These are phyloP conservation scores for Caenorhabditis brenneri DNA, from an alignment of 1,140 invertebrate species.

Conservation along the genomic window DNA sequence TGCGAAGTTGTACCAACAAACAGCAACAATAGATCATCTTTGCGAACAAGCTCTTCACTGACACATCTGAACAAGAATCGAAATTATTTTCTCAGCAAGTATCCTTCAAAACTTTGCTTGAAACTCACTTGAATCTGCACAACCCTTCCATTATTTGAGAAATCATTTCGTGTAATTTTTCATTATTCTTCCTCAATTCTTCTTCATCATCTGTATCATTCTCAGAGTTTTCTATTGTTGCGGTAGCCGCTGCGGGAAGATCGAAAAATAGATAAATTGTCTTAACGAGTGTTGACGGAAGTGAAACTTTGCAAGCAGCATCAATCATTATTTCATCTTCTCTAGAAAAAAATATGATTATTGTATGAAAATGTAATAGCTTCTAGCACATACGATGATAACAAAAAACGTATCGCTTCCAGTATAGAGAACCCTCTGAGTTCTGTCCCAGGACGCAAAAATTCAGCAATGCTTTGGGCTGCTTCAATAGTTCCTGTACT, in stretches of 20 bases:
- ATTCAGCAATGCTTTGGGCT: constrained; percentile 63
- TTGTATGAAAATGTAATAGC: not conserved
- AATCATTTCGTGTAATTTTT: constrained; percentile 47
- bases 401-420: constrained; percentile 60
- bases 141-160: constrained; percentile 86
- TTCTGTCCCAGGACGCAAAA: constrained; percentile 56
- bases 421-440: constrained; percentile 63
- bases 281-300: constrained; percentile 96
- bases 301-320: constrained; percentile 88
- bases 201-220: constrained; percentile 45
- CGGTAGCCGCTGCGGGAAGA: constrained; percentile 79
- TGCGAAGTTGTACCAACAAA: constrained; percentile 91
- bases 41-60: constrained; percentile 91
- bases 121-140: constrained; percentile 80
- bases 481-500: constrained; percentile 79
- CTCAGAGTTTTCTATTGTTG: not conserved
- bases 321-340: constrained; percentile 71
- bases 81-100: not conserved
- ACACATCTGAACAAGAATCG: constrained; percentile 73
- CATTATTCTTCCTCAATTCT: constrained; percentile 49
- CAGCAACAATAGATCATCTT: constrained; percentile 91
- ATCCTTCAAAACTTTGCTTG: not conserved
- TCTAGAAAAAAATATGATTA: constrained; percentile 56
- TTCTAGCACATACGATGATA: constrained; percentile 60
- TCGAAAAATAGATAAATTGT: constrained; percentile 98